A percentile compares a stretch with the other conserved stretches of the same genome.
Evolutionary conservation across 2,113 vertebrate species (phyloP).

Genomic region (Eulacestoma nigropectus): DNA sequence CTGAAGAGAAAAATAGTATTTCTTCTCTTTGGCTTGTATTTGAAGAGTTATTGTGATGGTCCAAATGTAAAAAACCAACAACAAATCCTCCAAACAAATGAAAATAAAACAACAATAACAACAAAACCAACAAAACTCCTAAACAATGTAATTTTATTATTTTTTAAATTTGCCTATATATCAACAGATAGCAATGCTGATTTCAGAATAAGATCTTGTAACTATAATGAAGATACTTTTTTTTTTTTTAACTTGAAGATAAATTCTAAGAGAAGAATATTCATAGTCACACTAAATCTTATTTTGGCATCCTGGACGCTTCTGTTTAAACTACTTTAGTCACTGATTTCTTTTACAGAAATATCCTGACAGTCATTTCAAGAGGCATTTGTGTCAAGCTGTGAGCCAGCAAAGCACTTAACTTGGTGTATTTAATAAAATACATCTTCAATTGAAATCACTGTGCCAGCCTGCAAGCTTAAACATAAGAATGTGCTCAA

Average conservation of each 20-base stretch:
- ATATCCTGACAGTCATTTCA: neutral
- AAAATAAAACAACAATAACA: neutral
- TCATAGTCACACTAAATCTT: neutral
- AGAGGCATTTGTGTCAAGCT: neutral
- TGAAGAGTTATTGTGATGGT: neutral
- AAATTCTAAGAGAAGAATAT: neutral
- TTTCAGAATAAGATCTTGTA: neutral
- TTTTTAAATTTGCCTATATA: neutral
- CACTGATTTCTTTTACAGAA: neutral
- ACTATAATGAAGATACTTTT: neutral
- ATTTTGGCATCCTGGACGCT: neutral
- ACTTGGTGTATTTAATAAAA: neutral
- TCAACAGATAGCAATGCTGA: neutral
- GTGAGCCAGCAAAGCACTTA: constrained; percentile 43
- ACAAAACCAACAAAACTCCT: neutral
- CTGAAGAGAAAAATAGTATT: neutral
- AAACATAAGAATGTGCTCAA: neutral
- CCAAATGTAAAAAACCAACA: neutral
- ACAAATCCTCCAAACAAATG: neutral
- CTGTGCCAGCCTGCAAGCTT: neutral
- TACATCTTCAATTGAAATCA: neutral
- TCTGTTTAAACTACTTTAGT: neutral
- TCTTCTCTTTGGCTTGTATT: neutral
- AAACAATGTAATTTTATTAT: neutral
- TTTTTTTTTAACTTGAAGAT: neutral